These are phyloP conservation scores for Hybognathus amarus DNA, from an alignment of 2,797 vertebrate species.

Conservation along the genomic window DNA sequence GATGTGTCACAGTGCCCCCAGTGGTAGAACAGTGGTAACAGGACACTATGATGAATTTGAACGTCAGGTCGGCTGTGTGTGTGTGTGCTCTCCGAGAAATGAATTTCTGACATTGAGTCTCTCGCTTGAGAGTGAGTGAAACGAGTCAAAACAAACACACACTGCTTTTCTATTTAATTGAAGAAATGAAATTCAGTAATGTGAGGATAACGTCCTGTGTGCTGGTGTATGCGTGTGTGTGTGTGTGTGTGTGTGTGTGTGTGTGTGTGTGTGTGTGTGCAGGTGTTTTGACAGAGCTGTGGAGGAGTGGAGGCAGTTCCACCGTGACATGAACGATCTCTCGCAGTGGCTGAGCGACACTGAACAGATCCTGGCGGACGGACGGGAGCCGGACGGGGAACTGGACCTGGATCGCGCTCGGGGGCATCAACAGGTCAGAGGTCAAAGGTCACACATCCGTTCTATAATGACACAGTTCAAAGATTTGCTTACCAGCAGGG, in stretches of 20 bases:
- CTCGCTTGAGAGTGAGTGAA: background rate
- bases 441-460: background rate
- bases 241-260: conserved; percentile 35
- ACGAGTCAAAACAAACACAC: background rate
- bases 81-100: background rate
- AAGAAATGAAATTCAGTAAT: background rate
- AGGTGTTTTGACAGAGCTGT: conserved; percentile 84
- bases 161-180: background rate
- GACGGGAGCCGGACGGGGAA: conserved; percentile 73
- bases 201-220: background rate
- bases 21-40: too few species aligned
- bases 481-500: background rate
- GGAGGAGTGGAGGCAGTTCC: conserved; percentile 91
- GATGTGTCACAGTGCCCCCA: too few species aligned
- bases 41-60: background rate
- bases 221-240: too few species aligned
- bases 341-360: conserved; percentile 87
- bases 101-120: background rate
- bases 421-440: conserved; percentile 85
- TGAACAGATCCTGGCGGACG: conserved; percentile 80
- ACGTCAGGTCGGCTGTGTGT: background rate
- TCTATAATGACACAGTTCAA: too few species aligned
- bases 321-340: conserved; percentile 89
- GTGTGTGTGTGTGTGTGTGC: conserved; percentile 28
- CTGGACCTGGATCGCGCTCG: conserved; percentile 80